Conservation (phyloP, 1,140 invertebrate species). For the Diprion similis region DNA sequence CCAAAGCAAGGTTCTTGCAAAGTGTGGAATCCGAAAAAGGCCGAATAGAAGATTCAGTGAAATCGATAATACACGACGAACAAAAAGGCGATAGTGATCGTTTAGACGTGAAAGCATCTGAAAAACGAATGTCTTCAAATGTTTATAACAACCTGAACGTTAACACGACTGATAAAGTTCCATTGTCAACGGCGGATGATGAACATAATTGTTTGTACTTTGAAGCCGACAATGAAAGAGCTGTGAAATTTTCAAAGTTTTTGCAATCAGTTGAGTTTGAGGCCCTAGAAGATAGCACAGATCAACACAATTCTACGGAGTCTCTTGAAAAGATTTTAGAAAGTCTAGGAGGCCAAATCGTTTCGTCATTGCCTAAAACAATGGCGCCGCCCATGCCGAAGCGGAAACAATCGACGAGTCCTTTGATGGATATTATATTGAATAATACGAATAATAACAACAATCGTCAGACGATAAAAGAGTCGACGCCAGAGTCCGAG, state of each 20-base stretch:
- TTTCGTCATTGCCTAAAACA: slow-evolving; percentile 32
- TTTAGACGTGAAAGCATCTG: too few relatives aligned
- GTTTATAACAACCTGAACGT: too few relatives aligned
- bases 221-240: slow-evolving; percentile 10
- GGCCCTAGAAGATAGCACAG: background rate
- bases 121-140: too few relatives aligned
- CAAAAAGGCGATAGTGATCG: too few relatives aligned
- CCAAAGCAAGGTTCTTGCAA: background rate
- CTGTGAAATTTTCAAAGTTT: slow-evolving; percentile 32
- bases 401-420: slow-evolving; percentile 48
- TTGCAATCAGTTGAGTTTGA: slow-evolving; percentile 31
- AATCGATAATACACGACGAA: too few relatives aligned
- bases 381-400: slow-evolving; percentile 49
- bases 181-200: background rate
- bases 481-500: slow-evolving; percentile 26
- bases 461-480: slow-evolving; percentile 36
- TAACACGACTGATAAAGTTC: background rate
- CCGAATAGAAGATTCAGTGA: too few relatives aligned
- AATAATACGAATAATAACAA: slow-evolving; percentile 55
- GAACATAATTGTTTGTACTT: slow-evolving; percentile 27
- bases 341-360: slow-evolving; percentile 34
- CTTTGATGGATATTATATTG: slow-evolving; percentile 47
- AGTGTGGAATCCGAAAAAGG: background rate
- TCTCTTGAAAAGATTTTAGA: slow-evolving; percentile 40
- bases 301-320: background rate